Evolutionary conservation across 2,113 vertebrate species (phyloP).

Genomic region (Neodontobutis hainanensis): DNA sequence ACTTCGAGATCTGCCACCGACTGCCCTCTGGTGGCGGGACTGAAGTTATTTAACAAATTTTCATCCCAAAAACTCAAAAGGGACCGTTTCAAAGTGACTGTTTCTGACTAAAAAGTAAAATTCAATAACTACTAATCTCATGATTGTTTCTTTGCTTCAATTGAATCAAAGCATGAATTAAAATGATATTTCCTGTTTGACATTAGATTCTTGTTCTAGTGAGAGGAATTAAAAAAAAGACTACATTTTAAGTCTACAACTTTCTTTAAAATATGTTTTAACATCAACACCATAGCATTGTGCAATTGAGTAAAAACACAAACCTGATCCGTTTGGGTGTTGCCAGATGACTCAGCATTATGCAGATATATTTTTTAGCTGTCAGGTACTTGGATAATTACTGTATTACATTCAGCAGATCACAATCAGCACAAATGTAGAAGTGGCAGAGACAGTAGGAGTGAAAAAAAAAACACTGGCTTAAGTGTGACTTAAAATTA

Average conservation of each 20-base stretch:
- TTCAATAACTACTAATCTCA: slow-evolving; percentile 38
- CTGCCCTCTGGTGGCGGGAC: slow-evolving; percentile 37
- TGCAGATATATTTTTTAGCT: no score
- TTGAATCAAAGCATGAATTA: slow-evolving; percentile 11
- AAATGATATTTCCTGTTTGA: slow-evolving; percentile 6
- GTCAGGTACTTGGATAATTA: neutral
- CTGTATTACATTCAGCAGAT: neutral
- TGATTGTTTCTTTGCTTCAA: slow-evolving; percentile 72
- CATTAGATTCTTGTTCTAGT: slow-evolving; percentile 7
- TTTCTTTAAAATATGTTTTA: slow-evolving; percentile 2
- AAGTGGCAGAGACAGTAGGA: no score
- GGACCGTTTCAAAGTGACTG: slow-evolving; percentile 60
- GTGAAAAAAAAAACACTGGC: neutral
- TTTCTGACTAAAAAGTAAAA: slow-evolving; percentile 35
- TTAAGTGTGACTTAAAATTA: no score
- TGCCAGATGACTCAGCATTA: no score
- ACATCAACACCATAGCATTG: slow-evolving; percentile 31
- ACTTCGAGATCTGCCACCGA: slow-evolving; percentile 28
- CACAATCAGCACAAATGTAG: neutral
- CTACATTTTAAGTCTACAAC: neutral
- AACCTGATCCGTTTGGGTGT: neutral
- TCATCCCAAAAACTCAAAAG: neutral
- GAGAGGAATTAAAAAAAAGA: neutral
- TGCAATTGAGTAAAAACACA: slow-evolving; percentile 1
- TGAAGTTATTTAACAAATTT: neutral